phyloP scores from a whole-genome alignment of 2,888 invertebrate species.

The Choreutis nemorana region DNA sequence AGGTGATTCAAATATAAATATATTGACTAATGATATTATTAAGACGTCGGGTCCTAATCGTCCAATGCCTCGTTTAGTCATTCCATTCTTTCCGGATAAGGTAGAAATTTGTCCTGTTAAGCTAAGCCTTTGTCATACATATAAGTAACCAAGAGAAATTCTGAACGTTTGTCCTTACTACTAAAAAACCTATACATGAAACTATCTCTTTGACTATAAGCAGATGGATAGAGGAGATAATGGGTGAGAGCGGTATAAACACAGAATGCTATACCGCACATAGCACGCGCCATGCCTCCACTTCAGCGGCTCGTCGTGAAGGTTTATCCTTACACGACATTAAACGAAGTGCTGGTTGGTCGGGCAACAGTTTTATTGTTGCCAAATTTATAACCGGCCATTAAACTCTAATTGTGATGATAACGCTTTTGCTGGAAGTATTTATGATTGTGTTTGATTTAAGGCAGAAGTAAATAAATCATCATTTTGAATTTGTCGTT shows the following conservation, averaged over 20 bases:
- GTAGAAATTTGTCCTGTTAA: constrained; percentile 3
- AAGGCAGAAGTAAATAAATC: no score
- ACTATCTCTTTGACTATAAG: constrained; percentile 11
- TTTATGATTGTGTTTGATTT: no score
- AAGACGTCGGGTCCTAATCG: constrained; percentile 4
- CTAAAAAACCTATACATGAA: constrained; percentile 5
- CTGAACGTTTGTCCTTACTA: no score
- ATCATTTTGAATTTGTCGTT: no score
- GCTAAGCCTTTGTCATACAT: constrained; percentile 7
- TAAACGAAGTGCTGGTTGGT: no score
- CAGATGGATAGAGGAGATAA: constrained; percentile 12
- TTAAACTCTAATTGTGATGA: no score
- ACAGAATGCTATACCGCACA: constrained; percentile 11
- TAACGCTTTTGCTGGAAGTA: no score
- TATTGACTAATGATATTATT: neutral
- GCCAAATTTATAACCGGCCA: no score
- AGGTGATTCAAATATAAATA: neutral
- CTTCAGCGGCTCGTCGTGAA: constrained; percentile 14
- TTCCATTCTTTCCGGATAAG: no score
- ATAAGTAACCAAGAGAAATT: no score
- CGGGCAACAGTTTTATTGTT: no score
- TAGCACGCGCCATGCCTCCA: constrained; percentile 13
- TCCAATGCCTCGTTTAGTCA: constrained; percentile 1
- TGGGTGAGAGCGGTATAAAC: constrained; percentile 10
- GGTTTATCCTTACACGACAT: no score